These are phyloP conservation scores for Melanocharis versteri DNA, from an alignment of 2,113 vertebrate species.

Conservation along the genomic window DNA sequence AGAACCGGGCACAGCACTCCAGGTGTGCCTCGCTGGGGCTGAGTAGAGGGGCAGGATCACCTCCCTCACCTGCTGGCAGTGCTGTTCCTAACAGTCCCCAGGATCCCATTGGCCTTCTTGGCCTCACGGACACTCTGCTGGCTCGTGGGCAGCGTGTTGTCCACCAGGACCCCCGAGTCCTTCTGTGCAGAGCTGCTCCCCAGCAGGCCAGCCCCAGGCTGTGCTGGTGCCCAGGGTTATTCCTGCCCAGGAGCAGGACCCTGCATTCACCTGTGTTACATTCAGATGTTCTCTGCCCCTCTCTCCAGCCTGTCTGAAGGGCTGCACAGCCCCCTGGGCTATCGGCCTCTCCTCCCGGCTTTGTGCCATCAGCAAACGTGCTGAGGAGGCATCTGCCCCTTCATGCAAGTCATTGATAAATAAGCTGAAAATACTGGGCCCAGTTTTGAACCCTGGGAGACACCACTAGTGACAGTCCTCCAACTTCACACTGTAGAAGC, in stretches of 20 bases:
- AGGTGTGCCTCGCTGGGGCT: not conserved
- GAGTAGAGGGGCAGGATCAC: not conserved
- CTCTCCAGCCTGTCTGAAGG: not conserved
- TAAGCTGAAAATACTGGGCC: not conserved
- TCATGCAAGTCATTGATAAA: not conserved
- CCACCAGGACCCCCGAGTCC: not conserved
- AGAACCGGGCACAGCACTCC: not conserved
- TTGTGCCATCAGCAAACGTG: accelerated
- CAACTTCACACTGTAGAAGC: not conserved
- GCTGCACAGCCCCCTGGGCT: not conserved
- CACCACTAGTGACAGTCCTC: not conserved
- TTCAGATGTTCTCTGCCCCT: not conserved
- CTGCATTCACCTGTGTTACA: not conserved
- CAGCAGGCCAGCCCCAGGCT: not conserved
- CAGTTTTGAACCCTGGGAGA: not conserved
- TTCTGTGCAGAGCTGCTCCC: not conserved
- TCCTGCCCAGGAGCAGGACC: not conserved
- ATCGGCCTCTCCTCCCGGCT: not conserved
- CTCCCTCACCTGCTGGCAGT: accelerated
- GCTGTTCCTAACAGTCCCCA: too few relatives aligned
- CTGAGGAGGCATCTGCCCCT: not conserved
- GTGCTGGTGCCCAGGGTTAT: not conserved
- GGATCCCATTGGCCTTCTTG: not conserved
- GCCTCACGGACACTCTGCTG: not conserved
- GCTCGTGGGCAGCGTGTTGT: not conserved